These are phyloP conservation scores for Cenopis cana DNA, from an alignment of 2,888 invertebrate species.

Conservation along the genomic window DNA sequence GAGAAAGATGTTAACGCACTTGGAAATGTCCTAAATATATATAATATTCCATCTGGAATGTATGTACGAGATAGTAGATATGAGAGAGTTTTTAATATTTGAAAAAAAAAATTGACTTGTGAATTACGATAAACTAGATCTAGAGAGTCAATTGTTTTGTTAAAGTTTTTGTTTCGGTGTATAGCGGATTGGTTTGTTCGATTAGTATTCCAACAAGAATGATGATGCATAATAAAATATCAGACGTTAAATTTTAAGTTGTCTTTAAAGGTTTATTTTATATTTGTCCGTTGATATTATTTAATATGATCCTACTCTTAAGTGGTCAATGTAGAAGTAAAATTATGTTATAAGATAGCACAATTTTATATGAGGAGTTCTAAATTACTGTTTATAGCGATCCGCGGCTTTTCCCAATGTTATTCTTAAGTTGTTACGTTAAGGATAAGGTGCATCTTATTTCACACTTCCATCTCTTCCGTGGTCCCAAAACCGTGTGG, in stretches of 20 bases:
- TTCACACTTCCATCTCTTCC: not conserved
- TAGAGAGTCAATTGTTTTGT: conserved; percentile 28
- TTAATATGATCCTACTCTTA: conserved; percentile 31
- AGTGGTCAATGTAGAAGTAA: conserved; percentile 34
- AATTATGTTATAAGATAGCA: conserved; percentile 40
- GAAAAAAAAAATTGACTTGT: no score
- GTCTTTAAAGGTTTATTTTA: conserved; percentile 32
- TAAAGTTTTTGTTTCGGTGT: conserved; percentile 32
- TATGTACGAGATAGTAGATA: no score
- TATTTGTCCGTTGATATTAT: conserved; percentile 40
- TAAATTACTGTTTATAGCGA: conserved; percentile 17
- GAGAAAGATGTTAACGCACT: no score
- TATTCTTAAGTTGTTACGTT: conserved; percentile 13
- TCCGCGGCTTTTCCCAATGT: conserved; percentile 19
- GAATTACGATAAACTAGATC: no score
- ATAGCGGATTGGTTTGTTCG: conserved; percentile 27
- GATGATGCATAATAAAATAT: conserved; percentile 37
- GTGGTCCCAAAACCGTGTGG: no score
- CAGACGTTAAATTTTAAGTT: conserved; percentile 37
- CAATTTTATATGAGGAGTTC: conserved; percentile 30
- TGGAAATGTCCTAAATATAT: no score
- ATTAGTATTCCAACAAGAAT: conserved; percentile 14
- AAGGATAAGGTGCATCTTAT: conserved; percentile 10
- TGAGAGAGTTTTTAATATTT: no score
- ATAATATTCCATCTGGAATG: conserved; percentile 8